Conservation (phyloP, 2,113 vertebrate genomes). For the Epinephelus fuscoguttatus region DNA sequence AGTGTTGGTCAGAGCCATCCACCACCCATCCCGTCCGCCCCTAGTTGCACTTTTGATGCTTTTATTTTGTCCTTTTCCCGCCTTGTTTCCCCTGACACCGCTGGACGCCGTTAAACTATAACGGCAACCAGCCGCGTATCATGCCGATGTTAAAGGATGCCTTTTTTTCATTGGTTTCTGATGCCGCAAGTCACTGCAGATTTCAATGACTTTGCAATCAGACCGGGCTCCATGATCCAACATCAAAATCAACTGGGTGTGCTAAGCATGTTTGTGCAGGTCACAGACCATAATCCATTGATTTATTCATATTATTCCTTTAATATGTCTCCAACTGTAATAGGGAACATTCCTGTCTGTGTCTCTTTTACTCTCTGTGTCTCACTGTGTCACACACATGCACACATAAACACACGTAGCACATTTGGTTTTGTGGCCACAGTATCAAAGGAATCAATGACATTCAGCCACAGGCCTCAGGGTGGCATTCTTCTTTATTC, state of each 20-base stretch:
- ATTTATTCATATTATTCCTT: background rate
- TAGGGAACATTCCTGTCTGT: background rate
- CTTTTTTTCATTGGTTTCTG: no score
- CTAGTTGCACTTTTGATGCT: no score
- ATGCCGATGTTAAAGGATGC: no score
- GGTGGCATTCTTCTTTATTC: constrained; percentile 11
- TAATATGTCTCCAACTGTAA: background rate
- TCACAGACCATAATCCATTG: background rate
- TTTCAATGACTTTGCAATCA: no score
- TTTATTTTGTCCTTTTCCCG: no score
- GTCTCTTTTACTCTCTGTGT: background rate
- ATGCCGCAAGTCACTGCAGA: no score
- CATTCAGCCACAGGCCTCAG: constrained; percentile 12
- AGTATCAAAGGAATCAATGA: constrained; percentile 35
- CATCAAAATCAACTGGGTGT: background rate
- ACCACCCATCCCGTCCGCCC: no score
- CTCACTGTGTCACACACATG: background rate
- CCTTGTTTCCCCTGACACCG: no score
- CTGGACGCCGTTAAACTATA: no score
- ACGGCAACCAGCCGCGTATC: no score
- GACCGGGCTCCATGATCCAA: background rate
- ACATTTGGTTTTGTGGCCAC: constrained; percentile 6
- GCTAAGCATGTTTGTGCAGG: no score
- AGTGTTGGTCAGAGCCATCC: no score
- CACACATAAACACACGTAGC: background rate